Evolutionary conservation across 2,113 vertebrate species (phyloP), one percentile per base, ranked within the genome.

Genomic region (Stigmatopora nigra): DNA sequence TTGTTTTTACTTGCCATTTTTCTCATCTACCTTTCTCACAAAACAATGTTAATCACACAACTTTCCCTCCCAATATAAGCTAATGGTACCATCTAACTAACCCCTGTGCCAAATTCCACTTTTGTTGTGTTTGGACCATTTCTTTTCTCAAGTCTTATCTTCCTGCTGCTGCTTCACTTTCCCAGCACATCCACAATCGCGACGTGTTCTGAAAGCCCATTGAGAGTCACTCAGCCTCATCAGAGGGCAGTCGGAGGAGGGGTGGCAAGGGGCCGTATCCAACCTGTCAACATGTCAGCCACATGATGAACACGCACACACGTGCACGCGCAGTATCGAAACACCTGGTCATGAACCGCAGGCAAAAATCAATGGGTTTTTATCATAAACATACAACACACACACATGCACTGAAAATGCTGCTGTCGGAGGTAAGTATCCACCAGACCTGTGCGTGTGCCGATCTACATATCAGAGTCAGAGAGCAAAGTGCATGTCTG

Each of bases 241-340:
- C 87, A 78, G 81, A 69, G 65, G 80, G 78, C 88, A 86, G 87
- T 85, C 82, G 86, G 70, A 67, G 78, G 77, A 79, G 63, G 19
- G 45, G 45, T 48, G 41, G 44, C 6, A 71, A 81, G 76, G 59
- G 83, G 83, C 82, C 80, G 82, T 83, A 70, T 82, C 62, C 20
- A 77, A 73, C 79, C 88, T 89, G 88, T 89, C 88, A 89, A 85
- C 82, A 79, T 86, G 84, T 89, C 87, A 88, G 47, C 66, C 71
- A 19, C 79, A 75, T 75, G 80, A 80, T 78, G 76, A 76, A 76
- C 62, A 70, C 70, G 66, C 73, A 73, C 11, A 16, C 46, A 3
- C 15, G 19, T 71, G 60, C 76, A 73, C 25, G 56, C 13, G 1
- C 45, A 2, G 4, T 51, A 7, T 65, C 36, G 38, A 69, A 65